phyloP scores from a whole-genome alignment of 2,113 vertebrate species.

The Struthio camelus region DNA sequence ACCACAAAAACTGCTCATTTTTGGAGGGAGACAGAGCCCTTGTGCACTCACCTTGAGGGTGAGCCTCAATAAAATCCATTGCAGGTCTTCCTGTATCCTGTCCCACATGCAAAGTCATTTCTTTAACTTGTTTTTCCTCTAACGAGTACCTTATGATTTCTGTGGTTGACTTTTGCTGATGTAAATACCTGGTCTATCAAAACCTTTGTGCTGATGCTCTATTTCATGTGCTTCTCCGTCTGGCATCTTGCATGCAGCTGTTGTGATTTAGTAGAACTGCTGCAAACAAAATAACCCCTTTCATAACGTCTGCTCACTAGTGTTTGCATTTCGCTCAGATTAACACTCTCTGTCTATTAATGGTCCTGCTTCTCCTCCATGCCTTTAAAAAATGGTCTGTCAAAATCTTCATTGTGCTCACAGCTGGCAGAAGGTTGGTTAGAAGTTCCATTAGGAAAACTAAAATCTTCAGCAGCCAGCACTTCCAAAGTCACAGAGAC shows the following conservation, averaged over 20 bases:
- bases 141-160: neutral
- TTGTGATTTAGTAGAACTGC: neutral
- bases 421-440: neutral
- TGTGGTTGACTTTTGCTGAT: neutral
- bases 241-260: neutral
- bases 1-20: neutral
- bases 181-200: neutral
- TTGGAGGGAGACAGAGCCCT: neutral
- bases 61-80: neutral
- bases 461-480: neutral
- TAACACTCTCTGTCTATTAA: neutral
- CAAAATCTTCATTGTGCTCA: neutral
- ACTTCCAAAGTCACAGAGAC: neutral
- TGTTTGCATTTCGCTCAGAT: neutral
- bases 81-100: neutral
- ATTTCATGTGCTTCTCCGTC: neutral
- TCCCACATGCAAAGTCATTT: neutral
- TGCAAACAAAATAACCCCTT: neutral
- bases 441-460: neutral
- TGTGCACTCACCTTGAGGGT: neutral
- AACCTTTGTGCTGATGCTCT: neutral
- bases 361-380: neutral
- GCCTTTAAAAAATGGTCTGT: constrained; percentile 28
- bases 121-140: neutral
- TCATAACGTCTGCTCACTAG: neutral